phyloP scores from a whole-genome alignment of 1,140 invertebrate species.

The Lepeophtheirus salmonis region DNA sequence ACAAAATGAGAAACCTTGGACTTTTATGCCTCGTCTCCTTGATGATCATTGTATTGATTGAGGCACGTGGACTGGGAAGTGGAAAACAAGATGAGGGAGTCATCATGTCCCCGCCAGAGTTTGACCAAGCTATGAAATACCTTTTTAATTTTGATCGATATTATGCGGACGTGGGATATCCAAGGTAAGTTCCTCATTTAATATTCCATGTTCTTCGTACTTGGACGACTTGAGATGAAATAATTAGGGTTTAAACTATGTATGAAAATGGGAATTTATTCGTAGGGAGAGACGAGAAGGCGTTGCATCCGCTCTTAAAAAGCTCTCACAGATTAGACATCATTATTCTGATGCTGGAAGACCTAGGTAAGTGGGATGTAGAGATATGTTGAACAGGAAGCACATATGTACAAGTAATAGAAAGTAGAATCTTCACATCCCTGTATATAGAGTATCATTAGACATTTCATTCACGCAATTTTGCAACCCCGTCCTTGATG shows the following conservation, averaged over 20 bases:
- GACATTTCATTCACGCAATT: too few species aligned
- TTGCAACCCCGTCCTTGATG: too few species aligned
- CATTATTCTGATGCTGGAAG: slow-evolving; percentile 31
- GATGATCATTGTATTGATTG: background rate
- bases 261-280: too few species aligned
- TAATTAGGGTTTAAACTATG: too few species aligned
- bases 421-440: too few species aligned
- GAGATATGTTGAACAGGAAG: too few species aligned
- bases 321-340: slow-evolving; percentile 14
- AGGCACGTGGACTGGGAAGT: background rate
- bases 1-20: too few species aligned
- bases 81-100: background rate
- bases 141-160: background rate
- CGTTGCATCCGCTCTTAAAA: background rate
- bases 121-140: background rate
- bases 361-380: background rate
- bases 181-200: background rate
- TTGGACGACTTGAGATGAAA: background rate
- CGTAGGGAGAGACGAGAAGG: background rate
- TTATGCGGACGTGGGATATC: background rate
- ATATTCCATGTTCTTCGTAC: background rate
- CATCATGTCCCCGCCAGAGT: background rate
- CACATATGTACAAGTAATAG: too few species aligned
- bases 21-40: background rate
- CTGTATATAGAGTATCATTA: too few species aligned